Evolutionary conservation across 1,140 invertebrate species (phyloP).

Genomic region (Physella acuta): DNA sequence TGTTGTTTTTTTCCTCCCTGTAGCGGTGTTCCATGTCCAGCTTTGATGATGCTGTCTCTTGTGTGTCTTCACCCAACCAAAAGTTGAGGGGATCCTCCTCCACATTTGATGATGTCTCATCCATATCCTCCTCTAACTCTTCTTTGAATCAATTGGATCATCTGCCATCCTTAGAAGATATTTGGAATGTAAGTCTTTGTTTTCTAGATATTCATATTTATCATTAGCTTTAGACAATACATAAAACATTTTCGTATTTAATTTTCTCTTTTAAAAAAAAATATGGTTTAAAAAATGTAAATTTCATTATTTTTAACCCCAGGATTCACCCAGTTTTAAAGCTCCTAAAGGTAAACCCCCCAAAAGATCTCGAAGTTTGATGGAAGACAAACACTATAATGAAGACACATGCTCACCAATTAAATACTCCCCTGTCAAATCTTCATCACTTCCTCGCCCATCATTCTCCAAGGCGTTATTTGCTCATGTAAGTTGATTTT

Average conservation of each 20-base stretch:
- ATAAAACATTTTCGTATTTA: background rate
- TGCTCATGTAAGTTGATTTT: conserved; percentile 9
- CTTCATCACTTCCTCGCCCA: conserved; percentile 12
- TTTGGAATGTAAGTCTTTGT: conserved; percentile 15
- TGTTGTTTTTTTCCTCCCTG: background rate
- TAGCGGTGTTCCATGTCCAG: conserved; percentile 3
- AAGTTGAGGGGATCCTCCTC: conserved; percentile 7
- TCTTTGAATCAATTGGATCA: conserved; percentile 9
- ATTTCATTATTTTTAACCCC: background rate
- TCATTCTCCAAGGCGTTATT: conserved; percentile 19
- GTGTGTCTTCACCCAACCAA: background rate
- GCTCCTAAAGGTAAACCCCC: conserved; percentile 22
- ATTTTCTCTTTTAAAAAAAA: background rate
- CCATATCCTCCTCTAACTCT: conserved; percentile 2
- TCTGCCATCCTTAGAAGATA: conserved; percentile 20
- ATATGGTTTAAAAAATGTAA: too few species aligned
- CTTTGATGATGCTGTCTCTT: background rate
- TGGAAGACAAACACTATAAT: conserved; percentile 19
- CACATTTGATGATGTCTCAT: conserved; percentile 16
- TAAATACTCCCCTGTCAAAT: conserved; percentile 51
- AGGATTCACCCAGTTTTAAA: conserved; percentile 20
- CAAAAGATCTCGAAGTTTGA: conserved; percentile 4
- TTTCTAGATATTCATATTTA: background rate
- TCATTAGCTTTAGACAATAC: too few species aligned
- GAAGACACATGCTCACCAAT: conserved; percentile 59